Percentiles rank a stretch among this genome's conserved stretches.
These are phyloP conservation scores for Helicorthomorpha holstii DNA, from an alignment of 1,140 invertebrate genomes.

Conservation along the genomic window DNA sequence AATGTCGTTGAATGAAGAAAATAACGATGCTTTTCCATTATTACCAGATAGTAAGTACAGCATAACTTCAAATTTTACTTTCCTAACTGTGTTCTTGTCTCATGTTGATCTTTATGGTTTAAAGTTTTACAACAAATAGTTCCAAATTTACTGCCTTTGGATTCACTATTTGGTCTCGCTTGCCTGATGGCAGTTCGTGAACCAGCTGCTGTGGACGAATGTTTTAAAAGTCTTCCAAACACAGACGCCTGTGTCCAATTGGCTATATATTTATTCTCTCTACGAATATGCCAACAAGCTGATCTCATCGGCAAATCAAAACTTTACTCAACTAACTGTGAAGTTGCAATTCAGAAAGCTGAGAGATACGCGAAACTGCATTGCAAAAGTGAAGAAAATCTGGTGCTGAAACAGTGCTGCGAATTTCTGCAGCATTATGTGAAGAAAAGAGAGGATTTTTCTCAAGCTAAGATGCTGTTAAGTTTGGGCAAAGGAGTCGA, in stretches of 20 bases:
- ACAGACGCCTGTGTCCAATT: conserved; percentile 22
- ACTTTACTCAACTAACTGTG: background rate
- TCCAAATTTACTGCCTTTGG: conserved; percentile 17
- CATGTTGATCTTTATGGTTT: conserved; percentile 8
- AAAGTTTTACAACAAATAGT: conserved; percentile 23
- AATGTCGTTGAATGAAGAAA: no score
- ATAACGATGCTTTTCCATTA: no score
- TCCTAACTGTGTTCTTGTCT: background rate
- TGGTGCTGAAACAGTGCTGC: conserved; percentile 17
- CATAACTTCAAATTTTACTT: no score
- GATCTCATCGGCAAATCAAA: background rate
- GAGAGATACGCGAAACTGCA: background rate
- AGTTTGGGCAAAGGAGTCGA: conserved; percentile 29
- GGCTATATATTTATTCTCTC: conserved; percentile 23
- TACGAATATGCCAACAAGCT: conserved; percentile 17
- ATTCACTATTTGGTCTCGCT: conserved; percentile 21
- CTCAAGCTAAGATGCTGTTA: conserved; percentile 26
- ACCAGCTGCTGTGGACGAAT: conserved; percentile 17
- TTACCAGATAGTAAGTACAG: no score
- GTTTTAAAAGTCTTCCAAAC: conserved; percentile 20
- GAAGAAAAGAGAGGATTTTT: conserved; percentile 20
- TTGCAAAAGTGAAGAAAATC: background rate
- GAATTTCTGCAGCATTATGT: conserved; percentile 15
- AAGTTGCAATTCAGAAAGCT: background rate
- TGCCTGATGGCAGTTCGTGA: conserved; percentile 22